These are phyloP conservation scores for Paramormyrops kingsleyae DNA, from an alignment of 2,113 vertebrate species.

Conservation along the genomic window DNA sequence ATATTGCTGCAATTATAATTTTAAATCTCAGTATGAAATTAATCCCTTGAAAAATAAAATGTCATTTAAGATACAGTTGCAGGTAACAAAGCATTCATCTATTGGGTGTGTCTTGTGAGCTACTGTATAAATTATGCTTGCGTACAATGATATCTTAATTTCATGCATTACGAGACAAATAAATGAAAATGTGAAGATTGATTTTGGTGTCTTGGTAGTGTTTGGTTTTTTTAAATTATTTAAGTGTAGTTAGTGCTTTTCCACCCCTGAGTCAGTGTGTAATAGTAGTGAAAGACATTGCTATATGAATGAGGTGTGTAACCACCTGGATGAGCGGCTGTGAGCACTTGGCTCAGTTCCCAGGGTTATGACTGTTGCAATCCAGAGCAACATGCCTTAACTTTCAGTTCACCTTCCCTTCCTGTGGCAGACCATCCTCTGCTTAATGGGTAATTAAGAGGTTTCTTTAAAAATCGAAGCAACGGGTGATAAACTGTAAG, in stretches of 20 bases:
- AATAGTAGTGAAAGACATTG: neutral
- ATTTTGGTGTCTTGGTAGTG: neutral
- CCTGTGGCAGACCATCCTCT: neutral
- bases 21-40: slow-evolving; percentile 10
- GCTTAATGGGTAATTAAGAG: neutral
- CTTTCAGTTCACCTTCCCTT: neutral
- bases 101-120: neutral
- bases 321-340: neutral
- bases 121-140: neutral
- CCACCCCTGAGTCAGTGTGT: neutral
- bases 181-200: neutral
- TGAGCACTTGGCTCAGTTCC: neutral
- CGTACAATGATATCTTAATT: neutral
- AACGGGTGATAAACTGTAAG: neutral
- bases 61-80: slow-evolving; percentile 10
- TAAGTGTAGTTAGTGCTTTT: neutral
- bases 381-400: neutral
- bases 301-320: neutral
- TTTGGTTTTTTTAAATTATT: neutral
- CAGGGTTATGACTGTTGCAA: neutral
- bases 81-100: neutral
- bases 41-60: slow-evolving; percentile 17
- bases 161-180: neutral
- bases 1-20: slow-evolving; percentile 20
- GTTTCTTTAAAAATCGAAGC: neutral